Evolutionary conservation across 2,888 invertebrate species (phyloP).

Genomic region (Nemurella pictetii): DNA sequence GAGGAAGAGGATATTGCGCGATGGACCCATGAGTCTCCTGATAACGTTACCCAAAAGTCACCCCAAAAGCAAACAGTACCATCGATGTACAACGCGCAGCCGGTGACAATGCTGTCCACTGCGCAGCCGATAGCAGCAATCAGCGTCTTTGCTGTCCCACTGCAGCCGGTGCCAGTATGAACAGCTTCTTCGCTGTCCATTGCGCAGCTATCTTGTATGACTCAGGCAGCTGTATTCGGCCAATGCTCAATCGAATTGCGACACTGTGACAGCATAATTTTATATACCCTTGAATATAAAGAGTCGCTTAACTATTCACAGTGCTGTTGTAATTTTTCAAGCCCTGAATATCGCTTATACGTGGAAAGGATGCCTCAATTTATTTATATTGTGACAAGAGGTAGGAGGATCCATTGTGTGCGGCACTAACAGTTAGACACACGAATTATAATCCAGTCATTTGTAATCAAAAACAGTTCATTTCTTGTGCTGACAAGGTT

Average conservation of each 20-base stretch:
- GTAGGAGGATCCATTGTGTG: background rate
- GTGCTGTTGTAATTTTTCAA: background rate
- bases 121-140: no score
- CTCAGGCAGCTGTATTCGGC: no score
- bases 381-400: background rate
- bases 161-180: no score
- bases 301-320: background rate
- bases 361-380: background rate
- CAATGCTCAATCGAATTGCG: background rate
- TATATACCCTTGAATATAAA: background rate
- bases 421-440: background rate
- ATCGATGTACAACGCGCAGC: background rate
- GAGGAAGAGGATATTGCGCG: no score
- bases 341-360: background rate
- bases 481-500: background rate
- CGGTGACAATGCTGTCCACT: background rate
- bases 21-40: no score
- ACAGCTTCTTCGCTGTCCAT: no score
- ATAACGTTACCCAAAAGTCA: background rate
- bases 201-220: no score
- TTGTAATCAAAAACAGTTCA: background rate
- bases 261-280: background rate
- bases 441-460: background rate
- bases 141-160: no score
- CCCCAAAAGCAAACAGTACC: background rate